Conservation (phyloP, 2,797 vertebrate species). For the Poecilia gillii region DNA sequence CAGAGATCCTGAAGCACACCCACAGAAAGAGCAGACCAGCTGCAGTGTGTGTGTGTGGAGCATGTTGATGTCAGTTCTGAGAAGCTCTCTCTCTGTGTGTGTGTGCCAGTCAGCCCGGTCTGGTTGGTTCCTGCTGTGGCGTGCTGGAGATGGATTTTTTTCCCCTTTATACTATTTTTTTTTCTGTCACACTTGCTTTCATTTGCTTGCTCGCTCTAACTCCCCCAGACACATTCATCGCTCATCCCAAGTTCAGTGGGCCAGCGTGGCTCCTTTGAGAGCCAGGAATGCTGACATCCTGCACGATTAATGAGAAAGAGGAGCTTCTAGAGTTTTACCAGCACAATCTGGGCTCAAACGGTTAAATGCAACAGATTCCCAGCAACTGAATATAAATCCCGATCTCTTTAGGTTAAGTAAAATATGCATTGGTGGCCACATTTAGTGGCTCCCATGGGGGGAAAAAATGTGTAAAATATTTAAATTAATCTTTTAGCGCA, state of each 20-base stretch:
- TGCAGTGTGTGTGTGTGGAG: constrained; percentile 70
- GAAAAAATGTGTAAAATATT: neutral
- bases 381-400: neutral
- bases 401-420: neutral
- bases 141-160: neutral
- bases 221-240: constrained; percentile 38
- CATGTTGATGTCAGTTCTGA: constrained; percentile 69
- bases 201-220: neutral
- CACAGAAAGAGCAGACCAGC: constrained; percentile 53
- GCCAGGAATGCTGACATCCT: constrained; percentile 50
- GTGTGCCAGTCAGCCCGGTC: constrained; percentile 34
- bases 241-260: constrained; percentile 73
- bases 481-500: neutral
- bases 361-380: neutral
- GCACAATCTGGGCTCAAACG: constrained; percentile 2
- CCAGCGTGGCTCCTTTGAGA: constrained; percentile 70
- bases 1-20: constrained; percentile 17
- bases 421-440: neutral
- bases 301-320: constrained; percentile 60
- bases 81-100: constrained; percentile 51
- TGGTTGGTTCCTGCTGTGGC: constrained; percentile 27
- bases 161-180: neutral
- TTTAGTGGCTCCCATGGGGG: neutral
- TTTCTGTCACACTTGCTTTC: constrained; percentile 31
- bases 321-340: constrained; percentile 38